phyloP scores from a whole-genome alignment of 2,113 vertebrate species.

The Lamprologus sp. region DNA sequence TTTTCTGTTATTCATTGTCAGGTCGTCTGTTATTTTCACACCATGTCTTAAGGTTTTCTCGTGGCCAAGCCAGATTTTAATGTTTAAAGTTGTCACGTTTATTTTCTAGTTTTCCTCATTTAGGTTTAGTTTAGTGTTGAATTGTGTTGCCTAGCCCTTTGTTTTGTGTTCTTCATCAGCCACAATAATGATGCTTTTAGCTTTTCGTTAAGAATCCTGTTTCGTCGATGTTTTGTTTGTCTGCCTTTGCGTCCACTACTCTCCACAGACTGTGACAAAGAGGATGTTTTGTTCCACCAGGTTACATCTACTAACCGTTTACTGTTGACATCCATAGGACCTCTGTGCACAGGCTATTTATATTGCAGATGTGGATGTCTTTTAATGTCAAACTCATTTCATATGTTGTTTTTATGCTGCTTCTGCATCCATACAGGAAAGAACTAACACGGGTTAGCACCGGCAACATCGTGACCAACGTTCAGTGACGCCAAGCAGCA shows the following conservation, averaged over 20 bases:
- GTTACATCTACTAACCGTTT: neutral
- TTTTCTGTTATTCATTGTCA: neutral
- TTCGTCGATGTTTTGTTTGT: fast-evolving
- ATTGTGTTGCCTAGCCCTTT: fast-evolving
- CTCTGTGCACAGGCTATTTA: neutral
- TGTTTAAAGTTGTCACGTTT: neutral
- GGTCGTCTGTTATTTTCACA: neutral
- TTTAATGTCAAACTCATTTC: neutral
- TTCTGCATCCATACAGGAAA: neutral
- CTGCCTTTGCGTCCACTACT: fast-evolving
- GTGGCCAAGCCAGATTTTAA: neutral
- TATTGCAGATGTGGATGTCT: neutral
- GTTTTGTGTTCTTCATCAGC: neutral
- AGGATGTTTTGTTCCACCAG: fast-evolving
- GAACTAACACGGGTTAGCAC: neutral
- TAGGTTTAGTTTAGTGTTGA: fast-evolving
- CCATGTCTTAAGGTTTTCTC: neutral
- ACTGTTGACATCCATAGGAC: neutral
- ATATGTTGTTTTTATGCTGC: neutral
- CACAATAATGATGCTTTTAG: fast-evolving
- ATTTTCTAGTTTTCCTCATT: fast-evolving
- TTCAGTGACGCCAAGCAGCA: fast-evolving
- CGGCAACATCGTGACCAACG: neutral
- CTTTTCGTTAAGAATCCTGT: fast-evolving
- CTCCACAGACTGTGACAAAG: neutral